Evolutionary conservation across 2,888 invertebrate species (phyloP).

Genomic region (Baccha elongata): DNA sequence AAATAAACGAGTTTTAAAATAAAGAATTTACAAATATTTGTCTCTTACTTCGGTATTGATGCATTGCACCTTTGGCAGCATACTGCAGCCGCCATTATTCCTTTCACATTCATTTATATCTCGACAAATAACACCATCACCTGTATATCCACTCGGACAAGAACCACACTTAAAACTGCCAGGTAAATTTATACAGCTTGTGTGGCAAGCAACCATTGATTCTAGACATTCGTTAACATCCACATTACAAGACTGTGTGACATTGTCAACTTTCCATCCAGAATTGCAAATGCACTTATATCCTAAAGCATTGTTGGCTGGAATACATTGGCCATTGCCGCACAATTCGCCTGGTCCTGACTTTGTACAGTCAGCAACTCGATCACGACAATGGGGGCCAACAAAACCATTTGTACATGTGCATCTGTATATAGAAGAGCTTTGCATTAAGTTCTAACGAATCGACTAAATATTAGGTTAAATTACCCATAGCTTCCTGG

Average conservation of each 20-base stretch:
- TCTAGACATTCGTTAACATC: conserved; percentile 94
- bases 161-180: conserved; percentile 94
- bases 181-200: conserved; percentile 94
- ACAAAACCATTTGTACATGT: conserved; percentile 89
- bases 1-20: neutral
- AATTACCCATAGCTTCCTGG: conserved; percentile 89
- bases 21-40: neutral
- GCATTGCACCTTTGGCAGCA: conserved; percentile 90
- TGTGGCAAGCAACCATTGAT: conserved; percentile 88
- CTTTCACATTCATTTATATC: conserved; percentile 94
- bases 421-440: conserved; percentile 87
- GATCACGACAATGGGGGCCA: conserved; percentile 91
- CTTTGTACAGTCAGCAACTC: conserved; percentile 87
- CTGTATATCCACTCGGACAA: conserved; percentile 94
- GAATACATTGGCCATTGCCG: conserved; percentile 93
- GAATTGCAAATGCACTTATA: conserved; percentile 91
- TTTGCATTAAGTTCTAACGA: no score
- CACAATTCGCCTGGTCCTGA: conserved; percentile 90
- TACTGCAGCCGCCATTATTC: conserved; percentile 95
- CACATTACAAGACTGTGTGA: conserved; percentile 87
- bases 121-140: conserved; percentile 92
- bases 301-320: conserved; percentile 85
- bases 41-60: conserved; percentile 89
- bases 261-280: conserved; percentile 90
- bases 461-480: no score